Percentiles rank a stretch among this genome's conserved stretches.
Conservation (phyloP, 2,797 vertebrate species). For the Linurgus olivaceus region DNA sequence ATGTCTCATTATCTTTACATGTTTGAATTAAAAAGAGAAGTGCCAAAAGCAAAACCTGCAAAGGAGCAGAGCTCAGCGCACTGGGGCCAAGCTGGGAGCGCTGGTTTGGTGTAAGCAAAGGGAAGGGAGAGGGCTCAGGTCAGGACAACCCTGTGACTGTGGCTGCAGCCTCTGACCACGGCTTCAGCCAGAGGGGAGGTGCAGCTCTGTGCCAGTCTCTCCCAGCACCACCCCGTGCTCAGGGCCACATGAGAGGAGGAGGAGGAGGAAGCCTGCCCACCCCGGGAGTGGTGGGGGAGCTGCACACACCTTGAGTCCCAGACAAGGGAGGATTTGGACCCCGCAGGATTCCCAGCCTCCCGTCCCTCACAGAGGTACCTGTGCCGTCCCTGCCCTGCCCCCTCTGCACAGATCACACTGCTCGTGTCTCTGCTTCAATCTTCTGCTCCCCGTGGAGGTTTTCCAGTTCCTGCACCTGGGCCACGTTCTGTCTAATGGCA, state of each 20-base stretch:
- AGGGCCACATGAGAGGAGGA: neutral
- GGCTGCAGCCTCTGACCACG: neutral
- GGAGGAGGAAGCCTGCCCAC: neutral
- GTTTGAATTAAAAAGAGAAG: neutral
- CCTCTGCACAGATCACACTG: constrained; percentile 75
- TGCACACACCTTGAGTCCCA: neutral
- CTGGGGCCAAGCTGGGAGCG: neutral
- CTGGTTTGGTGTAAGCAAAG: neutral
- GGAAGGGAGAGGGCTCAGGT: neutral
- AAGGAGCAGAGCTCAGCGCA: neutral
- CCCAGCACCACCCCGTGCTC: neutral
- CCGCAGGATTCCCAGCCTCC: neutral
- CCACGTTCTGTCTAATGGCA: constrained; percentile 88
- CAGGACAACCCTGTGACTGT: neutral
- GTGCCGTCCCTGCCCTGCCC: neutral
- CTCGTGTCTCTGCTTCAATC: constrained; percentile 94
- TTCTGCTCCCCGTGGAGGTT: constrained; percentile 90
- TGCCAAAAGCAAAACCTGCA: constrained; percentile 10
- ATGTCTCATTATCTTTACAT: neutral
- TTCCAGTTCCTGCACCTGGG: constrained; percentile 80
- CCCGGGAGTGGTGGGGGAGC: neutral
- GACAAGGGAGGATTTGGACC: neutral
- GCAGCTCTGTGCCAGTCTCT: neutral
- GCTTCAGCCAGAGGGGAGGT: neutral
- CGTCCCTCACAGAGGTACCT: neutral